Percentiles rank a stretch among this genome's conserved stretches.
Evolutionary conservation across 2,888 invertebrate species (phyloP).

Genomic region (Alentia gelatinosa): DNA sequence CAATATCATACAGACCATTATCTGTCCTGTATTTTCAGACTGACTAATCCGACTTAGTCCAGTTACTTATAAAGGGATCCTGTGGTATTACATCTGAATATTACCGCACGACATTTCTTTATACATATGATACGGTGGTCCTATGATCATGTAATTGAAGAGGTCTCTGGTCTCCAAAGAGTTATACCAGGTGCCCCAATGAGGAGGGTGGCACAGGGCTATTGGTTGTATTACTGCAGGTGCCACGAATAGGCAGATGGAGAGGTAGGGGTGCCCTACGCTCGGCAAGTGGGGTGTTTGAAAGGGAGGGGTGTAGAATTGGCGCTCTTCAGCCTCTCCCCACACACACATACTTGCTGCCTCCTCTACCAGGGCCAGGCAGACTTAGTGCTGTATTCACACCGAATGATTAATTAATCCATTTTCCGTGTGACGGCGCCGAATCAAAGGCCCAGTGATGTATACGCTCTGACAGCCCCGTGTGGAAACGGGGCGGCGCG

Average conservation of each 20-base stretch:
- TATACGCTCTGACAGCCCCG: slow-evolving; percentile 46
- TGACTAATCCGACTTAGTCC: too few relatives aligned
- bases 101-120: too few relatives aligned
- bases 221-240: too few relatives aligned
- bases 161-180: too few relatives aligned
- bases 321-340: background rate
- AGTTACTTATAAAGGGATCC: too few relatives aligned
- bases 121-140: too few relatives aligned
- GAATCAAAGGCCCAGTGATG: slow-evolving; percentile 45
- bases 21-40: too few relatives aligned
- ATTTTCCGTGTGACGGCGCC: slow-evolving; percentile 44
- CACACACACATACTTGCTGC: background rate
- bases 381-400: slow-evolving; percentile 40
- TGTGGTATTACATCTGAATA: too few relatives aligned
- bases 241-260: background rate
- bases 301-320: background rate
- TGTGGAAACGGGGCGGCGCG: background rate
- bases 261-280: background rate
- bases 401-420: slow-evolving; percentile 52
- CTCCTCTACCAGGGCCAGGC: background rate
- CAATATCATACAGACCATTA: too few relatives aligned
- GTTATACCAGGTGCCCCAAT: too few relatives aligned
- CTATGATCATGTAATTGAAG: too few relatives aligned
- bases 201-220: background rate
- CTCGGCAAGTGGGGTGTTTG: too few relatives aligned